These are phyloP conservation scores for Calephelis perditalis DNA, from an alignment of 2,888 invertebrate genomes.

Conservation along the genomic window DNA sequence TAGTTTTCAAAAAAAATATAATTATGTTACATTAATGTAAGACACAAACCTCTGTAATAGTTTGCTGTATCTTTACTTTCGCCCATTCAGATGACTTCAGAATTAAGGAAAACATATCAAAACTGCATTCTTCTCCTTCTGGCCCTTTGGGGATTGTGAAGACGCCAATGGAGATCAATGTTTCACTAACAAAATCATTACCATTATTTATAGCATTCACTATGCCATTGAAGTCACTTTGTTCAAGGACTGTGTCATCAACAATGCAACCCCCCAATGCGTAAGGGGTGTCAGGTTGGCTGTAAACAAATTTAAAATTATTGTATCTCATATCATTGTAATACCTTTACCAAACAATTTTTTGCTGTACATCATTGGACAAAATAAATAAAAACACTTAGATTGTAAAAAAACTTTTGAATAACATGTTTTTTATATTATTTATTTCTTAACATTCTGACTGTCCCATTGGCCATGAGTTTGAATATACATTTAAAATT, in stretches of 20 bases:
- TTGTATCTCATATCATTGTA: too few relatives aligned
- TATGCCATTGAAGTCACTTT: constrained; percentile 43
- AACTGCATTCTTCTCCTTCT: constrained; percentile 39
- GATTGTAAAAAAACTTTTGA: too few relatives aligned
- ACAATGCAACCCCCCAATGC: constrained; percentile 69
- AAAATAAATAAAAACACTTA: too few relatives aligned
- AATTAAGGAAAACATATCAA: constrained; percentile 61
- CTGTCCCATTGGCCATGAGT: too few relatives aligned
- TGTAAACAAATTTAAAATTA: constrained; percentile 33
- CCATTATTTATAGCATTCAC: constrained; percentile 45
- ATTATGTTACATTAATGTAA: too few relatives aligned
- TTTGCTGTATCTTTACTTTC: constrained; percentile 50
- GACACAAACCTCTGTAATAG: constrained; percentile 51
- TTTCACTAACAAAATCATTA: constrained; percentile 50
- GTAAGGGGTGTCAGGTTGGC: constrained; percentile 61
- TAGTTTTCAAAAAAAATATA: too few relatives aligned
- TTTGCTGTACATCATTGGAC: too few relatives aligned
- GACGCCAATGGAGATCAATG: constrained; percentile 56
- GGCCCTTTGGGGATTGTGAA: constrained; percentile 52
- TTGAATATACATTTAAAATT: too few relatives aligned
- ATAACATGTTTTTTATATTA: too few relatives aligned
- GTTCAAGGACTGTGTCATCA: constrained; percentile 51
- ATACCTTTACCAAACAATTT: too few relatives aligned
- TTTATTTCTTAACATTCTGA: too few relatives aligned
- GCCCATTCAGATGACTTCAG: constrained; percentile 56